These are phyloP conservation scores for Caenorhabditis sp. DNA, from an alignment of 2,888 invertebrate species.

Conservation along the genomic window DNA sequence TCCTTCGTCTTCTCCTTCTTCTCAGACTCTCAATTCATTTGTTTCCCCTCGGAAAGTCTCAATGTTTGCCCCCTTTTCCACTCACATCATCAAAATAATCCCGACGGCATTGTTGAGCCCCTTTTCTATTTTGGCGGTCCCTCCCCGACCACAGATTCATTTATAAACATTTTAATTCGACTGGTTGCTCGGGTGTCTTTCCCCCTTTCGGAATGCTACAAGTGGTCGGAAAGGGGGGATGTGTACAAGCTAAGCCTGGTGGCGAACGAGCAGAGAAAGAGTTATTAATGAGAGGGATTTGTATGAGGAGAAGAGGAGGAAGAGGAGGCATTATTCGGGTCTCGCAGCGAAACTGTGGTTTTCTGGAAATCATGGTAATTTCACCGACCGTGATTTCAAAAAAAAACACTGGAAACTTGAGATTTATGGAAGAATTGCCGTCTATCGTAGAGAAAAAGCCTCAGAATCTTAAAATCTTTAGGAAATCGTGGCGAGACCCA, in stretches of 20 bases:
- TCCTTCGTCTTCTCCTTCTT: conserved; percentile 1
- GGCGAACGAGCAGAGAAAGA: too few relatives aligned
- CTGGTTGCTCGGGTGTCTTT: too few relatives aligned
- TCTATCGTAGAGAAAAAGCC: too few relatives aligned
- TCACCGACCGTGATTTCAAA: too few relatives aligned
- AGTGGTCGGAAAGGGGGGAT: background rate
- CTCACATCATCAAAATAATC: conserved; percentile 60
- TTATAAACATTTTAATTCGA: conserved; percentile 58
- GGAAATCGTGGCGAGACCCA: too few relatives aligned
- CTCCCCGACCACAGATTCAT: conserved; percentile 14
- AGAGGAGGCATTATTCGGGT: background rate
- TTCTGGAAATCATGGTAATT: too few relatives aligned
- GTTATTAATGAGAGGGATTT: background rate
- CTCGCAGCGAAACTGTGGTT: too few relatives aligned
- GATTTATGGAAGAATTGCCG: too few relatives aligned
- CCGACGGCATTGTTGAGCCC: conserved; percentile 48
- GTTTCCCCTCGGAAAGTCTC: too few relatives aligned
- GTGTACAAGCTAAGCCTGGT: background rate
- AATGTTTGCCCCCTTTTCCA: conserved; percentile 20
- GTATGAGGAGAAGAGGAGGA: background rate
- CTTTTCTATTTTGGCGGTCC: conserved; percentile 23
- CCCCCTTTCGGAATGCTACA: background rate
- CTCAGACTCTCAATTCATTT: too few relatives aligned
- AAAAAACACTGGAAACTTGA: too few relatives aligned
- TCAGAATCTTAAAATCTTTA: too few relatives aligned